A percentile compares a stretch with the other conserved stretches of the same genome.
Evolutionary conservation across 23 tunicate species (phyloP).

Genomic region (Ascidia mentula): DNA sequence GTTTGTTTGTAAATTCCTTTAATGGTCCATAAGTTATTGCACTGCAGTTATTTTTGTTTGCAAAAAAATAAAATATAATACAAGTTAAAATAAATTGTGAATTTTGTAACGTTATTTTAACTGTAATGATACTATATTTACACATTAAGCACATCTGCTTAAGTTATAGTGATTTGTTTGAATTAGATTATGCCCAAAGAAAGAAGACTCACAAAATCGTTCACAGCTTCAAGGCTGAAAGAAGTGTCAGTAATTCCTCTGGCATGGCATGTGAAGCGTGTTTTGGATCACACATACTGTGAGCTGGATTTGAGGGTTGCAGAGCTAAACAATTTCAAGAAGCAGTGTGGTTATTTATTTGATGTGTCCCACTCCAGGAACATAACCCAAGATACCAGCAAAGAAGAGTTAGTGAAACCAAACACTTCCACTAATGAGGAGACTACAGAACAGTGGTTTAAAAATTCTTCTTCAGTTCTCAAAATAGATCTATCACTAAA

Average conservation of each 20-base stretch:
- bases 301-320: not conserved
- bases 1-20: too few species aligned
- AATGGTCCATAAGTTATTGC: too few species aligned
- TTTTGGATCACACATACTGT: not conserved
- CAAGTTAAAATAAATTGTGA: too few species aligned
- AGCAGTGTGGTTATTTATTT: not conserved
- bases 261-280: not conserved
- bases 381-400: not conserved
- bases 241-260: not conserved
- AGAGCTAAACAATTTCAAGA: not conserved
- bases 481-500: not conserved
- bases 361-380: not conserved
- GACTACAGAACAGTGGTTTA: not conserved
- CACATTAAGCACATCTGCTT: too few species aligned
- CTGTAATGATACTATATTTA: too few species aligned
- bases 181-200: not conserved
- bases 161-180: too few species aligned
- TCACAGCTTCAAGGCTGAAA: not conserved
- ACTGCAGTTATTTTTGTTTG: too few species aligned
- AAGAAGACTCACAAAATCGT: not conserved
- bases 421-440: not conserved
- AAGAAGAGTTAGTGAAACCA: not conserved
- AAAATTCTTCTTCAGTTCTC: not conserved
- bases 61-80: too few species aligned
- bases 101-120: too few species aligned